phyloP scores from a whole-genome alignment of 2,797 vertebrate genomes.

The Eurystomus glaucurus region DNA sequence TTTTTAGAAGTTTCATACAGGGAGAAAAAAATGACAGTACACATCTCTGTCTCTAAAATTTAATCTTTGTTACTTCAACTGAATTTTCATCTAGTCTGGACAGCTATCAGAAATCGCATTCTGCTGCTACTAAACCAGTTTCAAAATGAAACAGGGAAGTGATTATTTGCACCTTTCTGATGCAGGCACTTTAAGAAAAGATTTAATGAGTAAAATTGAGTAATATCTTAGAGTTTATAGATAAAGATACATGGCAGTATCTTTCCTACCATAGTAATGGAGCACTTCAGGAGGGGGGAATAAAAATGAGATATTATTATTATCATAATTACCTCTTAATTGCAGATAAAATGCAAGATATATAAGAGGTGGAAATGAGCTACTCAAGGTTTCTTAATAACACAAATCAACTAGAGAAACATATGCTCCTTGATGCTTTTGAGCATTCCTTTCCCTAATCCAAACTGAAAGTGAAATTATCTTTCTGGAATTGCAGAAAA shows the following conservation, averaged over 20 bases:
- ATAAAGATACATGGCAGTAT: background rate
- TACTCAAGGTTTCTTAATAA: background rate
- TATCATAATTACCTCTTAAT: background rate
- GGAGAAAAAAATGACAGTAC: conserved; percentile 3
- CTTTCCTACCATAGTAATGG: background rate
- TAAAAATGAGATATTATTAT: background rate
- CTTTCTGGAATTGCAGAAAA: background rate
- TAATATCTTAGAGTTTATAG: background rate
- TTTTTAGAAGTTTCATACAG: conserved; percentile 23
- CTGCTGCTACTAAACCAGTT: background rate
- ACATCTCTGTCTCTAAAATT: background rate
- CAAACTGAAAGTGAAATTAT: background rate
- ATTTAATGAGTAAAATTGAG: background rate
- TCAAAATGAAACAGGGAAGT: background rate
- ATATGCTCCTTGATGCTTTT: fast-evolving
- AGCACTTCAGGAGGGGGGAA: background rate
- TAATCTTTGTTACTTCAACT: background rate
- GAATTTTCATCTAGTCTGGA: background rate
- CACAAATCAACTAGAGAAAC: background rate
- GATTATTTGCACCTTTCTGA: background rate
- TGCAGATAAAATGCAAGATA: background rate
- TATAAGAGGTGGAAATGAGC: background rate
- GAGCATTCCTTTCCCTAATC: background rate
- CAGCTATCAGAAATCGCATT: background rate
- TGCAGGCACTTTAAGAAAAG: background rate